These are phyloP conservation scores for Chelidonichthys spinosus DNA, from an alignment of 2,797 vertebrate genomes.

Conservation along the genomic window DNA sequence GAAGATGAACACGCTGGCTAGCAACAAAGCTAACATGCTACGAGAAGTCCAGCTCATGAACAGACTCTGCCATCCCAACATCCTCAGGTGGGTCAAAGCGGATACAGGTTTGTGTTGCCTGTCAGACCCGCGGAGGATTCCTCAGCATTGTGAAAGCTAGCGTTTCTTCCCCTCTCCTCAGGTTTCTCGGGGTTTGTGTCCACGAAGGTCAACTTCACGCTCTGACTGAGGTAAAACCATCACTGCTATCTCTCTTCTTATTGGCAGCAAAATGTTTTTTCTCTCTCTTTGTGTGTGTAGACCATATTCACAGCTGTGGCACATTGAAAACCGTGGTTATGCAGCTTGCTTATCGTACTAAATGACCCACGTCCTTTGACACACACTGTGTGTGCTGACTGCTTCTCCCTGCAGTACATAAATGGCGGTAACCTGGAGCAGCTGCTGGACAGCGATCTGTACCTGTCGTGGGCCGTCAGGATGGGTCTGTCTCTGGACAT, in stretches of 20 bases:
- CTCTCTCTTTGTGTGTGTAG: not conserved
- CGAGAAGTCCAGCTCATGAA: constrained; percentile 99
- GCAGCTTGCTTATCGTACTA: not conserved
- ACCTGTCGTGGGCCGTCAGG: constrained; percentile 89
- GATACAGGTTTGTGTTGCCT: not conserved
- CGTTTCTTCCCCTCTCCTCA: constrained; percentile 54
- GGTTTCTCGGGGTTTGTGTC: constrained; percentile 96
- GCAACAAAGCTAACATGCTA: constrained; percentile 96
- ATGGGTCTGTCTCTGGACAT: constrained; percentile 91
- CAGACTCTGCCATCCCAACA: constrained; percentile 94
- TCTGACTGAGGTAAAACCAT: constrained; percentile 90
- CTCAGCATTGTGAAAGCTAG: not conserved
- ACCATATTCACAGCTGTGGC: no score
- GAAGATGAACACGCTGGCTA: constrained; percentile 97
- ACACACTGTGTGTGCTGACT: not conserved
- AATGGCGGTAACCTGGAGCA: constrained; percentile 96
- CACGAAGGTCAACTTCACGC: constrained; percentile 97
- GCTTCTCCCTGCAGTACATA: constrained; percentile 86
- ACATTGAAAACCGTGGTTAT: not conserved
- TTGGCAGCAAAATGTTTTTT: not conserved
- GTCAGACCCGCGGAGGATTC: no score
- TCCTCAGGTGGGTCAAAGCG: constrained; percentile 70
- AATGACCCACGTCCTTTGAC: not conserved
- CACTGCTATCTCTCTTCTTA: not conserved
- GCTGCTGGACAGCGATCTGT: constrained; percentile 90